phyloP scores from a whole-genome alignment of 2,888 invertebrate genomes.

The Plutella xylostella region DNA sequence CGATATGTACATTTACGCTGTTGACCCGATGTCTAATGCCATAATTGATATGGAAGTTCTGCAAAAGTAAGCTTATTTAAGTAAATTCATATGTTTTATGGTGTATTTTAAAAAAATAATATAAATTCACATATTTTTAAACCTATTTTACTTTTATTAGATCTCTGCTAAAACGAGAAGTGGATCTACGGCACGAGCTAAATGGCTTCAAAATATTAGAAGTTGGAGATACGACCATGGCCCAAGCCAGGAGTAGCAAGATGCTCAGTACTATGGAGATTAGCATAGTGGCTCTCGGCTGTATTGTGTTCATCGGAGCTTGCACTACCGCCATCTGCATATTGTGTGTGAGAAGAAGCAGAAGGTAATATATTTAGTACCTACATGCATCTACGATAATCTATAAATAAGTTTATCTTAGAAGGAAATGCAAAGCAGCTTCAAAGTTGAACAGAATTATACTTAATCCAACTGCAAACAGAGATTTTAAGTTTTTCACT shows the following conservation, averaged over 20 bases:
- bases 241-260: conserved; percentile 42
- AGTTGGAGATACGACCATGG: conserved; percentile 60
- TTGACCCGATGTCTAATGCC: conserved; percentile 83
- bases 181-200: conserved; percentile 72
- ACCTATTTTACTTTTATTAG: conserved; percentile 38
- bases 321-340: conserved; percentile 83
- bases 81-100: too few relatives aligned
- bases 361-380: conserved; percentile 62
- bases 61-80: conserved; percentile 72
- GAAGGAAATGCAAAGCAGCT: too few relatives aligned
- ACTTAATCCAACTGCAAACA: too few relatives aligned
- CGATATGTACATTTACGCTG: conserved; percentile 87
- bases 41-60: conserved; percentile 84
- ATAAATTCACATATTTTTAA: neutral
- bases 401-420: too few relatives aligned
- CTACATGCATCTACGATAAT: too few relatives aligned
- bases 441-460: too few relatives aligned
- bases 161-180: conserved; percentile 71
- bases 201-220: conserved; percentile 77
- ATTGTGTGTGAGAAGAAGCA: conserved; percentile 74
- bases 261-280: conserved; percentile 80
- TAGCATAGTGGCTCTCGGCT: conserved; percentile 82
- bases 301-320: conserved; percentile 85
- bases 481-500: too few relatives aligned
- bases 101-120: too few relatives aligned